phyloP scores from a whole-genome alignment of 30 jellyfish, hydroid and myxozoan species.

The Catostylus mosaicus region DNA sequence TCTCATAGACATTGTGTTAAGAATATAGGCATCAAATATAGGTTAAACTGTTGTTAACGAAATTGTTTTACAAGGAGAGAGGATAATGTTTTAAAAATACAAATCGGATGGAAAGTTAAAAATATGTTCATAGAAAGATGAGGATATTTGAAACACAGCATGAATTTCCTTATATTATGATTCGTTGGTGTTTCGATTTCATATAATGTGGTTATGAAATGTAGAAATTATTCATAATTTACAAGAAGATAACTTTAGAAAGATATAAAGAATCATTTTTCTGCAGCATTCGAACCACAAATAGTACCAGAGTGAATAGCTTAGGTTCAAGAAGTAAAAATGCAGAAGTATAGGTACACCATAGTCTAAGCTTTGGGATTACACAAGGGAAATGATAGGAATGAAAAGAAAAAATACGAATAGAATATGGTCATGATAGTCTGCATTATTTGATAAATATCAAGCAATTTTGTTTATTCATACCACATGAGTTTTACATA shows the following conservation, averaged over 20 bases:
- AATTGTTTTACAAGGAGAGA: too few species aligned
- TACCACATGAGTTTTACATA: too few species aligned
- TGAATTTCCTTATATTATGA: conserved; percentile 1
- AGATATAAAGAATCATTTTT: conserved; percentile 30
- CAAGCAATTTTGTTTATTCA: too few species aligned
- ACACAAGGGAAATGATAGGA: background rate
- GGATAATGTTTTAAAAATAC: too few species aligned
- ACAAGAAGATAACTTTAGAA: conserved; percentile 33
- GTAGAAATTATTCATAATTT: conserved; percentile 14
- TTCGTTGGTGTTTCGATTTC: conserved; percentile 12
- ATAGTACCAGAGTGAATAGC: conserved; percentile 20
- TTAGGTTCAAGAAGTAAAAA: conserved; percentile 6
- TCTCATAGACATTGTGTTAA: too few species aligned
- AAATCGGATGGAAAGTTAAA: too few species aligned
- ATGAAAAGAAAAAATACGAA: background rate
- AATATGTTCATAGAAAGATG: too few species aligned
- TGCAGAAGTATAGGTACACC: background rate
- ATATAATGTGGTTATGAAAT: conserved; percentile 14
- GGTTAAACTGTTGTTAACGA: too few species aligned
- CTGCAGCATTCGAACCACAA: conserved; percentile 31
- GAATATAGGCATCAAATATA: too few species aligned
- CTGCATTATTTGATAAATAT: too few species aligned
- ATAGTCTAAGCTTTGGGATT: conserved; percentile 16
- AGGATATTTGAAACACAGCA: conserved; percentile 16
- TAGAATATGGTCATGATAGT: too few species aligned